Percentiles rank a stretch among this genome's conserved stretches.
Conservation (phyloP, 2,888 invertebrate species). For the Hofmannophila pseudospretella region DNA sequence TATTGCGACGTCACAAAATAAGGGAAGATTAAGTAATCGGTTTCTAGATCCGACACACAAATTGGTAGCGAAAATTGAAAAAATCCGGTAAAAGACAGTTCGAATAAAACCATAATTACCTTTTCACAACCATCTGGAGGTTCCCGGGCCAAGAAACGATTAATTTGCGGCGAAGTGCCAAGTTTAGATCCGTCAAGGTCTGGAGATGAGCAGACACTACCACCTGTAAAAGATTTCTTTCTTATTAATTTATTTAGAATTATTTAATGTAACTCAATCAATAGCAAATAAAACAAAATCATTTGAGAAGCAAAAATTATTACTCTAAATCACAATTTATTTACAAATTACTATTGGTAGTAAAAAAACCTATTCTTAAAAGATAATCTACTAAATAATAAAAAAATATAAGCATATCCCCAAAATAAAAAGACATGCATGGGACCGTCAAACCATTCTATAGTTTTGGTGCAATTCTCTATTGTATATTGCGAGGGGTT, state of each 20-base stretch:
- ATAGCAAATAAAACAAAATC: slow-evolving; percentile 4
- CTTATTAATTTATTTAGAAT: too few species aligned
- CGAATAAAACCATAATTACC: too few species aligned
- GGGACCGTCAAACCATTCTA: slow-evolving; percentile 30
- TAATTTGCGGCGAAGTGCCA: slow-evolving; percentile 90
- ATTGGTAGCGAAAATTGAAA: too few species aligned
- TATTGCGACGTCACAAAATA: too few species aligned
- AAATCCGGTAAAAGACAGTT: too few species aligned
- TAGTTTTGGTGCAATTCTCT: slow-evolving; percentile 25
- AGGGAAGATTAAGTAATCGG: too few species aligned
- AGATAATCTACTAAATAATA: too few species aligned
- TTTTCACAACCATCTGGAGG: slow-evolving; percentile 95
- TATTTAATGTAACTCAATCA: slow-evolving; percentile 4
- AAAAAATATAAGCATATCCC: neutral
- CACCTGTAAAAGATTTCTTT: slow-evolving; percentile 78
- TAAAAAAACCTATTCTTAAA: too few species aligned
- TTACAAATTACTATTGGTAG: too few species aligned
- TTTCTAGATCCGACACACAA: too few species aligned
- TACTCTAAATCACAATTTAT: too few species aligned
- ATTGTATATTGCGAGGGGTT: slow-evolving; percentile 23
- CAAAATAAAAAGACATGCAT: slow-evolving; percentile 31
- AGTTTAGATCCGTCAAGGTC: slow-evolving; percentile 84
- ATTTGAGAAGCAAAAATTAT: slow-evolving; percentile 18
- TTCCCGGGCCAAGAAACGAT: slow-evolving; percentile 89
- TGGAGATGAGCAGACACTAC: slow-evolving; percentile 86